Conservation (phyloP, 1,140 invertebrate species). For the Drosophila elegans region DNA sequence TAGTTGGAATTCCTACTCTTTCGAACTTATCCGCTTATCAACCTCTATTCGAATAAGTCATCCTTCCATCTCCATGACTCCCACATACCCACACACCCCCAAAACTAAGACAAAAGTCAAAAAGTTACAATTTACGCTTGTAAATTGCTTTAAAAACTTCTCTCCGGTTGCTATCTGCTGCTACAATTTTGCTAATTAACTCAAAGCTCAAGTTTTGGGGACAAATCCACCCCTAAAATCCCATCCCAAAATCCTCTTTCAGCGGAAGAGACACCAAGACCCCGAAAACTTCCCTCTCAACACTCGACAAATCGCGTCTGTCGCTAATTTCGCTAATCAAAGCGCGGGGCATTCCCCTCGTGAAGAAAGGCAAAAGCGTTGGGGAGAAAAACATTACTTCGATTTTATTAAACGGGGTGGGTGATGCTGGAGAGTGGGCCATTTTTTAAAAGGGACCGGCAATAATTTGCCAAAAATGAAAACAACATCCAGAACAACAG, state of each 20-base stretch:
- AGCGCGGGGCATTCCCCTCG: constrained; percentile 37
- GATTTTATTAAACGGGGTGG: constrained; percentile 71
- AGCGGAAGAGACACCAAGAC: background rate
- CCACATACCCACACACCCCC: constrained; percentile 1
- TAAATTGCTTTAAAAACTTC: constrained; percentile 82
- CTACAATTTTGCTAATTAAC: constrained; percentile 81
- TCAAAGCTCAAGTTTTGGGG: constrained; percentile 66
- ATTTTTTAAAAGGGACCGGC: constrained; percentile 64
- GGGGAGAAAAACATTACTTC: constrained; percentile 57
- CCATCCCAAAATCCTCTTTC: constrained; percentile 14
- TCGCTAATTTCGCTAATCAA: constrained; percentile 80
- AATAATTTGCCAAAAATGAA: constrained; percentile 69
- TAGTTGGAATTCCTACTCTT: too few species aligned
- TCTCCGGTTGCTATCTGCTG: constrained; percentile 63
- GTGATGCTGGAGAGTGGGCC: constrained; percentile 27
- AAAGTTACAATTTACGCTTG: constrained; percentile 81
- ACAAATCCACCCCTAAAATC: constrained; percentile 12
- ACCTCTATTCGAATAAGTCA: background rate
- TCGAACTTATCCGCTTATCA: background rate
- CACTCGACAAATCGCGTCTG: constrained; percentile 41
- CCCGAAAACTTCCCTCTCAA: background rate
- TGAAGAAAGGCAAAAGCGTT: constrained; percentile 10
- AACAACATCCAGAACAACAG: constrained; percentile 67
- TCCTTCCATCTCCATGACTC: background rate
- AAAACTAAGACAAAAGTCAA: constrained; percentile 57